Conservation (phyloP, 2,797 vertebrate genomes). For the Acanthurus lineatus region DNA sequence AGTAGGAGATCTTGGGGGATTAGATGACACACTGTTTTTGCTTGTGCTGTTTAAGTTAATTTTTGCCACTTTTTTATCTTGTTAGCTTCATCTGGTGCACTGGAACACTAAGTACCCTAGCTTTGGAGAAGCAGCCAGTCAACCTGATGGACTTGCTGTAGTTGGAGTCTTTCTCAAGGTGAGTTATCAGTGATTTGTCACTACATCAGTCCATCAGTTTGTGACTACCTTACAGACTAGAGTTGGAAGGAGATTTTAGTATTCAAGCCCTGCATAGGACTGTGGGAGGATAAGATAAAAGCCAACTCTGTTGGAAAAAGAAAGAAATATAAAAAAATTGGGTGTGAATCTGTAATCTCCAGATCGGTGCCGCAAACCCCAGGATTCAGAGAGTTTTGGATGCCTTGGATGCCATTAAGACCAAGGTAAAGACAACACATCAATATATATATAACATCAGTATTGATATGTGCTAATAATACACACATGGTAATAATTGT, state of each 20-base stretch:
- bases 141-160: slow-evolving; percentile 94
- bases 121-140: slow-evolving; percentile 90
- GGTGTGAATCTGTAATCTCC: slow-evolving; percentile 41
- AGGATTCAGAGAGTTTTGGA: slow-evolving; percentile 93
- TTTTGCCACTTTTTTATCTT: slow-evolving; percentile 16
- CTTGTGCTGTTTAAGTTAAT: background rate
- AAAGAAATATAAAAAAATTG: background rate
- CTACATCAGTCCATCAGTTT: background rate
- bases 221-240: background rate
- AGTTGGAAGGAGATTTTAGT: background rate
- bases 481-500: no score
- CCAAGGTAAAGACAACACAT: slow-evolving; percentile 89
- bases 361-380: slow-evolving; percentile 92
- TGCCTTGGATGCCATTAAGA: slow-evolving; percentile 88
- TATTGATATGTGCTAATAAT: no score
- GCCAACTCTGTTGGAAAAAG: background rate
- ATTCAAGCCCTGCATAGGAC: background rate
- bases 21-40: background rate
- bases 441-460: no score
- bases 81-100: slow-evolving; percentile 96
- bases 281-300: background rate
- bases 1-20: no score
- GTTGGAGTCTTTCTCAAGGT: slow-evolving; percentile 95
- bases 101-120: slow-evolving; percentile 96
- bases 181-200: slow-evolving; percentile 23